phyloP scores from a whole-genome alignment of 2,113 vertebrate genomes.

The Pseudorhombus dupliciocellatus region DNA sequence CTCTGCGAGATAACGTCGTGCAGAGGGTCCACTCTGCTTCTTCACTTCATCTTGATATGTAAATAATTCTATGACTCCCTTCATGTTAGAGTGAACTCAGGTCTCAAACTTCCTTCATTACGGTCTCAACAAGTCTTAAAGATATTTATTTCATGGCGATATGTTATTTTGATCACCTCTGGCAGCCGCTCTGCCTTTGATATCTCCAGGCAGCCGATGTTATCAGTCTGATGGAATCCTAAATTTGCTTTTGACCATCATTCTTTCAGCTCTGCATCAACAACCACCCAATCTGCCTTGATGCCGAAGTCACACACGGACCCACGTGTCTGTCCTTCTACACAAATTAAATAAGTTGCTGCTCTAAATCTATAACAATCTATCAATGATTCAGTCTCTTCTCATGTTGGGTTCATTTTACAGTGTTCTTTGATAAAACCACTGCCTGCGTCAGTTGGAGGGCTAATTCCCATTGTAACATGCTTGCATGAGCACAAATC shows the following conservation, averaged over 20 bases:
- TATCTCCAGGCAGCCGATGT: constrained; percentile 17
- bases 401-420: constrained; percentile 28
- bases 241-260: constrained; percentile 33
- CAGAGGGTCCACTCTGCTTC: neutral
- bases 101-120: too few relatives aligned
- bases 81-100: too few relatives aligned
- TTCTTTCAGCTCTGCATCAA: constrained; percentile 31
- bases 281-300: constrained; percentile 14
- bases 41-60: neutral
- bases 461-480: constrained; percentile 59
- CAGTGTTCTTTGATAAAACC: constrained; percentile 46
- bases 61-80: neutral
- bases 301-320: constrained; percentile 25
- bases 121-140: neutral
- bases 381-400: constrained; percentile 21
- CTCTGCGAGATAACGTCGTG: neutral
- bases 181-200: constrained; percentile 18
- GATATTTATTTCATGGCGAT: constrained; percentile 17
- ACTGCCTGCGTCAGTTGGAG: constrained; percentile 29
- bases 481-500: constrained; percentile 43
- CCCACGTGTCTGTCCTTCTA: constrained; percentile 12
- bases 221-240: constrained; percentile 44
- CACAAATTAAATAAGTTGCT: neutral
- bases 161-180: constrained; percentile 22
- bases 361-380: constrained; percentile 4